Conservation (phyloP, 2,888 invertebrate genomes). For the Tipula helvola region DNA sequence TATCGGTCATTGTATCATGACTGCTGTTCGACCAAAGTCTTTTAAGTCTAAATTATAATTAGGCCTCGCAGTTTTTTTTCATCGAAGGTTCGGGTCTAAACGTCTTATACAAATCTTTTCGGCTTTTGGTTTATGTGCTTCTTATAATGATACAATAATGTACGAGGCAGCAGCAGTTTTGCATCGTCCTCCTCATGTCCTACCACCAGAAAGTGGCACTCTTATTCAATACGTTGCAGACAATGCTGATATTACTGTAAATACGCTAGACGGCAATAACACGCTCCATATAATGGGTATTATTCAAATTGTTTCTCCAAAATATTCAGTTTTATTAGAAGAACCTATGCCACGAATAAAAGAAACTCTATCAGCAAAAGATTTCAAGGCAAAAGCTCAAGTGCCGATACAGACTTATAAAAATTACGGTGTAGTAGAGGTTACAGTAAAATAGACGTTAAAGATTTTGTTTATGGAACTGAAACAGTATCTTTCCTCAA, state of each 20-base stretch:
- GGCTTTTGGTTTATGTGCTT: too few relatives aligned
- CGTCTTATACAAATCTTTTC: too few relatives aligned
- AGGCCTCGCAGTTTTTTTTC: slow-evolving; percentile 16
- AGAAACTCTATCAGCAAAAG: too few relatives aligned
- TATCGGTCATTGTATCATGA: slow-evolving; percentile 19
- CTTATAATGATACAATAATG: too few relatives aligned
- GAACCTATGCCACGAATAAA: too few relatives aligned
- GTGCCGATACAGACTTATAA: not conserved
- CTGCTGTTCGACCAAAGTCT: not conserved
- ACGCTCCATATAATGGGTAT: too few relatives aligned
- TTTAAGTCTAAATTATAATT: not conserved
- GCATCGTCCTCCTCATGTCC: slow-evolving; percentile 18
- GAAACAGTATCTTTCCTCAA: too few relatives aligned
- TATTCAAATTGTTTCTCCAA: too few relatives aligned
- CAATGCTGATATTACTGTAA: slow-evolving; percentile 23
- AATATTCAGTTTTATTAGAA: too few relatives aligned
- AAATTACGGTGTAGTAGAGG: not conserved
- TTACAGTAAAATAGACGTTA: not conserved
- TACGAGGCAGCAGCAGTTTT: slow-evolving; percentile 12
- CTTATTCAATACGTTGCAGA: slow-evolving; percentile 21
- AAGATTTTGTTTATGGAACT: too few relatives aligned
- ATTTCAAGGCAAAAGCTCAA: not conserved
- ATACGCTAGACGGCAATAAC: slow-evolving; percentile 22
- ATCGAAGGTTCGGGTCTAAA: slow-evolving; percentile 10
- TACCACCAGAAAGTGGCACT: slow-evolving; percentile 19